Base-by-base conservation (phyloP, 2,113 vertebrate genomes). In the Aegypius monachus region DNA sequence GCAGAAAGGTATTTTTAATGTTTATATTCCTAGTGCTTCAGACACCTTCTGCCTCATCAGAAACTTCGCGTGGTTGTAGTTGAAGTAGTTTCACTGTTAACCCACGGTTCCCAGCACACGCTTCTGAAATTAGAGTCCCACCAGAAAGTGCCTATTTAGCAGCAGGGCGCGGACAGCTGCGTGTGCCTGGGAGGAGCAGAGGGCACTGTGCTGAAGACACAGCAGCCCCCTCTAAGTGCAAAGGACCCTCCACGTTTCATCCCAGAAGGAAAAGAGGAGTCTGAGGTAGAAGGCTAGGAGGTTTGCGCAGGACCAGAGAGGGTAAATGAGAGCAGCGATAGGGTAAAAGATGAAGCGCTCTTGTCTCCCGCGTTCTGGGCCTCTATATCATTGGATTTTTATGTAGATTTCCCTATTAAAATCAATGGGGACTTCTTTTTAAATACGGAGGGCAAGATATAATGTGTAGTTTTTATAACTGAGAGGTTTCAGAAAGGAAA, bases 21-120 rank as follows among this genome's bases (percentile, higher is more conserved):
- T 81, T 86, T 72, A 11, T 61, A 13, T 73, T 90, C 31, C 50
- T 58, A 53, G 75, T 40, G 59, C 40, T 90, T 91, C 75, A 79
- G n/a, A n/a, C 25, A 71, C 77, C 19, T 92, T 81, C 82, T 93
- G 73, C 94, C 77, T 91, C 91, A 75, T 55, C 52, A 91, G 65
- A 86, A 84, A 42, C 32, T 70, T 88, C 20, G 34, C 9, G 45
- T 48, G 52, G 43, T n/a, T 53, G n/a, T n/a, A 74, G 50, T 1
- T 81, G 86, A 85, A 72, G 52, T 26, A 47, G n/a, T n/a, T 92
- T 66, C 42, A 26, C 2, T 66, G 17, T 36, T 58, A 75, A 75
- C 42, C 34, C n/a, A 38, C 3, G 4, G 55, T 77, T 70, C n/a
- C n/a, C 71, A 21, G 38, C n/a, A 77, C 56, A 45, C 0, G 0